Conservation (phyloP, 2,888 invertebrate species). For the Andrena fulva region DNA sequence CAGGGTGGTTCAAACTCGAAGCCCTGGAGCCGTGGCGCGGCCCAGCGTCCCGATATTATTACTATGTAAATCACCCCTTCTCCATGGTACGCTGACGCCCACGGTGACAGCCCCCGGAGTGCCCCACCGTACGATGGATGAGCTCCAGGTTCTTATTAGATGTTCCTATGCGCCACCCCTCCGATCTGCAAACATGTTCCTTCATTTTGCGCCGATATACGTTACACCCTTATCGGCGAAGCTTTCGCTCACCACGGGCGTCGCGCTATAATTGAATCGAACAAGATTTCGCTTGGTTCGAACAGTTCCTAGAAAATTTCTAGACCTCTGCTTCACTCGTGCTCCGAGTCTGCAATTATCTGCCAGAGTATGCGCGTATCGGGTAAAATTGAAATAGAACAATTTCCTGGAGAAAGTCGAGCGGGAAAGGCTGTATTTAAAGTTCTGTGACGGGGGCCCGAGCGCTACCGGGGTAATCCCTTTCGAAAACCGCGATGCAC, state of each 20-base stretch:
- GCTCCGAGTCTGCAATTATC: background rate
- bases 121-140: slow-evolving; percentile 82
- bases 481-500: slow-evolving; percentile 18
- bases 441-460: background rate
- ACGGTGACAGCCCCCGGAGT: slow-evolving; percentile 84
- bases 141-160: slow-evolving; percentile 83
- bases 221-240: slow-evolving; percentile 69
- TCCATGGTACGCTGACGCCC: slow-evolving; percentile 79
- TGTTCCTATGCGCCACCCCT: slow-evolving; percentile 80
- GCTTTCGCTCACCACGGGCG: slow-evolving; percentile 37
- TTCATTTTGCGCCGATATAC: slow-evolving; percentile 75
- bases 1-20: slow-evolving; percentile 48
- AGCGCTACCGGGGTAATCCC: slow-evolving; percentile 1
- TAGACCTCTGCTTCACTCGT: background rate
- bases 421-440: background rate
- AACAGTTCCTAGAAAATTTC: background rate
- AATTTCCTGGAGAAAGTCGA: slow-evolving; percentile 3
- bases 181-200: slow-evolving; percentile 73
- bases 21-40: slow-evolving; percentile 47
- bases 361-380: too few relatives aligned
- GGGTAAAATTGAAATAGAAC: background rate
- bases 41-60: slow-evolving; percentile 83
- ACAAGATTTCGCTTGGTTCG: slow-evolving; percentile 9
- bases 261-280: slow-evolving; percentile 38
- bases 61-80: slow-evolving; percentile 85